Evolutionary conservation across 2,113 vertebrate genomes (phyloP).

Genomic region (Gymnobelideus leadbeateri): DNA sequence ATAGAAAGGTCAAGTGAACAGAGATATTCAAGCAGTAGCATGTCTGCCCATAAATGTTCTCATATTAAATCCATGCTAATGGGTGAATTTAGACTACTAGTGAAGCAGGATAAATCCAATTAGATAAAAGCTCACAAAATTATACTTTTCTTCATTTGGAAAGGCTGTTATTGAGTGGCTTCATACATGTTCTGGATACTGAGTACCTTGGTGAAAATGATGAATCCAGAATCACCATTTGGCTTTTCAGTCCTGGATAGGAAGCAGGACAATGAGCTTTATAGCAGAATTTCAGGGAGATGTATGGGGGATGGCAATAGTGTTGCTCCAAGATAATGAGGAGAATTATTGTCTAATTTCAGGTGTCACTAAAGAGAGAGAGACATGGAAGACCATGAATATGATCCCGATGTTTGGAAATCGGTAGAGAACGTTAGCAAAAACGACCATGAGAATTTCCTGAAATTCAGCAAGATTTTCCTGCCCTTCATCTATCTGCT

Average conservation of each 20-base stretch:
- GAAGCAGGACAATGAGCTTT: too few species aligned
- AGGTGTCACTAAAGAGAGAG: constrained; percentile 44
- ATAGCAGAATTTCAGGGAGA: background rate
- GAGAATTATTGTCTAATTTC: constrained; percentile 23
- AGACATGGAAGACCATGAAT: constrained; percentile 13
- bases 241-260: too few species aligned
- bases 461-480: constrained; percentile 66
- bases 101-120: background rate
- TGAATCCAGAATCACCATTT: background rate
- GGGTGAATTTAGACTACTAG: background rate
- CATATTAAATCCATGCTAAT: background rate
- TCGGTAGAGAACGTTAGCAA: background rate
- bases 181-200: background rate
- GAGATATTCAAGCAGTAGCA: background rate
- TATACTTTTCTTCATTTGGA: background rate
- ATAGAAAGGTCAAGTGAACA: background rate
- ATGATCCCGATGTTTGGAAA: fast-evolving
- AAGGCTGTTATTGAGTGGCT: background rate
- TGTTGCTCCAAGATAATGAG: background rate
- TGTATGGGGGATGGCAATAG: background rate
- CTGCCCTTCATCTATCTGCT: constrained; percentile 71
- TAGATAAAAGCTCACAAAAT: background rate
- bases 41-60: background rate
- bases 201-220: background rate
- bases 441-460: constrained; percentile 16